phyloP scores from a whole-genome alignment of 2,888 invertebrate genomes.

The Cryptus viduatorius region DNA sequence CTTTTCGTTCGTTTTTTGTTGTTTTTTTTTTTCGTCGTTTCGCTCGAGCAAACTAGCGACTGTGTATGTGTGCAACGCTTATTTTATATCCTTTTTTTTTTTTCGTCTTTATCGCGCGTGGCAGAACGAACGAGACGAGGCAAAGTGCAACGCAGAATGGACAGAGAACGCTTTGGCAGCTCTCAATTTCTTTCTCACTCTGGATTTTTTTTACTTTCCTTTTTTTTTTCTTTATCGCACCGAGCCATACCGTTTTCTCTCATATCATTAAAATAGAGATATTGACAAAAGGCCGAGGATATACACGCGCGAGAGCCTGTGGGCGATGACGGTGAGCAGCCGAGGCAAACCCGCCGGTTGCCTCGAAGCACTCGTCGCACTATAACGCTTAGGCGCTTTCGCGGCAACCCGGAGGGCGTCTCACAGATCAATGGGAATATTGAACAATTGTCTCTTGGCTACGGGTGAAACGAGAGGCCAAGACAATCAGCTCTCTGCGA shows the following conservation, averaged over 20 bases:
- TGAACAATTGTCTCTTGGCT: slow-evolving; percentile 85
- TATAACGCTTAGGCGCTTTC: slow-evolving; percentile 64
- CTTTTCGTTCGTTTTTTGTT: slow-evolving; percentile 21
- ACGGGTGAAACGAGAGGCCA: slow-evolving; percentile 84
- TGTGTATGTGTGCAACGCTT: slow-evolving; percentile 11
- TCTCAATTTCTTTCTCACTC: slow-evolving; percentile 60
- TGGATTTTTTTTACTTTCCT: slow-evolving; percentile 42
- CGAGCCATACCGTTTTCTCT: slow-evolving; percentile 65
- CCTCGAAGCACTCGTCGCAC: slow-evolving; percentile 39
- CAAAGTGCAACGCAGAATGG: slow-evolving; percentile 41
- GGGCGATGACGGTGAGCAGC: slow-evolving; percentile 62
- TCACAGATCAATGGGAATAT: slow-evolving; percentile 85
- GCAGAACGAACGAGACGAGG: slow-evolving; percentile 48
- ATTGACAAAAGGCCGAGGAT: slow-evolving; percentile 82
- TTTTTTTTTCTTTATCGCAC: slow-evolving; percentile 16
- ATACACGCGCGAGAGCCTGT: slow-evolving; percentile 66
- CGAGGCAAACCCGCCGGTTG: not conserved
- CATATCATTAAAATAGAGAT: slow-evolving; percentile 85
- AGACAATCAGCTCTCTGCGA: slow-evolving; percentile 84
- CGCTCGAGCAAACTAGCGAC: slow-evolving; percentile 8
- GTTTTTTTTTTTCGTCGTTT: slow-evolving; percentile 36
- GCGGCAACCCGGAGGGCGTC: slow-evolving; percentile 76
- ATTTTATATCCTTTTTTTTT: slow-evolving; percentile 33
- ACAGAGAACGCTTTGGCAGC: slow-evolving; percentile 54
- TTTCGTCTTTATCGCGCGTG: slow-evolving; percentile 58